phyloP scores from a whole-genome alignment of 2,113 vertebrate species.

The Pungitius pungitius region DNA sequence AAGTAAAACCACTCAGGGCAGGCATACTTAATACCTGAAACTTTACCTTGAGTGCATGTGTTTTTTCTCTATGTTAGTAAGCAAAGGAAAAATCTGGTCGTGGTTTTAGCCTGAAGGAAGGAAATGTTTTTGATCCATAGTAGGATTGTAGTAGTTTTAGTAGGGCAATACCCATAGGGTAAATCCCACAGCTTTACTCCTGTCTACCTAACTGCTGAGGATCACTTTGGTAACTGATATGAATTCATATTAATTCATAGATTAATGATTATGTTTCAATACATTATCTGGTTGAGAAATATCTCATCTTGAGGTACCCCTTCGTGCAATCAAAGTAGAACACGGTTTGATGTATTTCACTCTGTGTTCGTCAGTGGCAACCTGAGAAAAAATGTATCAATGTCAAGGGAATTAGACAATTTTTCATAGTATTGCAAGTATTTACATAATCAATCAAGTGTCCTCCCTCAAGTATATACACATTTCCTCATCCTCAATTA shows the following conservation, averaged over 20 bases:
- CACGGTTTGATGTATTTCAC: not conserved
- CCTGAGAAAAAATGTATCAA: not conserved
- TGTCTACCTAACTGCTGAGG: not conserved
- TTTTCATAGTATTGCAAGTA: not conserved
- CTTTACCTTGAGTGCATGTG: conserved; percentile 47
- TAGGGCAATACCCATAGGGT: not conserved
- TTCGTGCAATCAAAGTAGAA: conserved; percentile 1
- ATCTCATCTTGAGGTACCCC: conserved; percentile 32
- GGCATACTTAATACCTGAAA: conserved; percentile 40
- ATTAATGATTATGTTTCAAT: conserved; percentile 13
- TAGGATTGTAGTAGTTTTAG: no score
- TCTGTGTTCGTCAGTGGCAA: conserved; percentile 19
- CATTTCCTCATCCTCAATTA: not conserved
- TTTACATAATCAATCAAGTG: not conserved
- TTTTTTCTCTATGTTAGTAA: conserved; percentile 38
- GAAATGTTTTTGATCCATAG: conserved; percentile 1
- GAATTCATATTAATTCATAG: no score
- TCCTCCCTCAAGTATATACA: not conserved
- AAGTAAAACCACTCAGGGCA: conserved; percentile 61
- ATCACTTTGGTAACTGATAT: not conserved
- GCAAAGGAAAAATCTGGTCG: conserved; percentile 39
- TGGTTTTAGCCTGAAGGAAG: not conserved
- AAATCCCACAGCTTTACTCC: not conserved
- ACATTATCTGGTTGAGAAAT: conserved; percentile 24
- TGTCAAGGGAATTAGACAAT: conserved; percentile 19